phyloP scores from a whole-genome alignment of 2,888 invertebrate genomes.

The Lithophane socia region DNA sequence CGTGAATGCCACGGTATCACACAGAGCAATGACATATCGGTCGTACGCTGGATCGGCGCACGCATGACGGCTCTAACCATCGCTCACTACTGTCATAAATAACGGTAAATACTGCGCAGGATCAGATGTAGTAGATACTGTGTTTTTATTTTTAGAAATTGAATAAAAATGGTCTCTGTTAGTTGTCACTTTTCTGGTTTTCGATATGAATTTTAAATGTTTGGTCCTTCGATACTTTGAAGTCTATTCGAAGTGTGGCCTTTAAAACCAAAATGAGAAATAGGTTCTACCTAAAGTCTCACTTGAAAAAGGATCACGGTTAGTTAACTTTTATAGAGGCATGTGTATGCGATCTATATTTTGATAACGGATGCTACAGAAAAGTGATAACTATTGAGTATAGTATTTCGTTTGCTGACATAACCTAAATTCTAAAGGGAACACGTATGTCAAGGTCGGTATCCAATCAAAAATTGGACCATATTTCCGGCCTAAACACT shows the following conservation, averaged over 20 bases:
- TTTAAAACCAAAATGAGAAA: neutral
- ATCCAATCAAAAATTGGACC: slow-evolving; percentile 77
- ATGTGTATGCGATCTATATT: neutral
- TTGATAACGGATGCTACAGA: neutral
- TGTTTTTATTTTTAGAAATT: slow-evolving; percentile 34
- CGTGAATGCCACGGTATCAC: slow-evolving; percentile 31
- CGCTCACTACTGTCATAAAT: slow-evolving; percentile 62
- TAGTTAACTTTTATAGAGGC: neutral
- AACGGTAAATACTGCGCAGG: slow-evolving; percentile 52
- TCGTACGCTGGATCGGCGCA: slow-evolving; percentile 37
- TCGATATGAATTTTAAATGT: neutral
- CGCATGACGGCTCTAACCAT: slow-evolving; percentile 52
- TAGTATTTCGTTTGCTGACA: slow-evolving; percentile 28
- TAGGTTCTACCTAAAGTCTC: neutral
- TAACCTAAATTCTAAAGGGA: slow-evolving; percentile 60
- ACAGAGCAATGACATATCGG: slow-evolving; percentile 54
- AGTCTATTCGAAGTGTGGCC: neutral
- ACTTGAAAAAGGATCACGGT: neutral
- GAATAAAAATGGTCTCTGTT: neutral
- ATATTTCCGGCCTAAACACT: slow-evolving; percentile 84
- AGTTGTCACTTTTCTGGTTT: slow-evolving; percentile 1
- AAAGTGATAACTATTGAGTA: neutral
- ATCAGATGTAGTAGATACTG: slow-evolving; percentile 39
- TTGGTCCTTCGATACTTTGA: neutral
- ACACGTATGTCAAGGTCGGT: slow-evolving; percentile 70